phyloP scores from a whole-genome alignment of 2,797 vertebrate genomes.

The Serranus cabrilla region DNA sequence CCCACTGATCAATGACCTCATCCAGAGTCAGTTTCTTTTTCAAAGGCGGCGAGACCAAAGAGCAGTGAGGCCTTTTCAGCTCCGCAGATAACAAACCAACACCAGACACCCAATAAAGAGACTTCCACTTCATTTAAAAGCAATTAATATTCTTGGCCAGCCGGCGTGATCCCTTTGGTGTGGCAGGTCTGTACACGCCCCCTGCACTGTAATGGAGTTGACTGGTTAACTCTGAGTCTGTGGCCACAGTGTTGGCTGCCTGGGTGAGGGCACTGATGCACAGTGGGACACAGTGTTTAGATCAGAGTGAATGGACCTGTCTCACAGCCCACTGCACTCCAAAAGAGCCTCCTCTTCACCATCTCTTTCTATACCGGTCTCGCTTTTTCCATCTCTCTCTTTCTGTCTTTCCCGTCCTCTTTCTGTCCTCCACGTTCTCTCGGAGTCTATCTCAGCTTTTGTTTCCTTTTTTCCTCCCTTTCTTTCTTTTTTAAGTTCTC shows the following conservation, averaged over 20 bases:
- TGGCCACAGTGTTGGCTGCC: slow-evolving; percentile 81
- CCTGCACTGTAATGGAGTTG: slow-evolving; percentile 86
- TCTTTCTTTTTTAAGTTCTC: slow-evolving; percentile 65
- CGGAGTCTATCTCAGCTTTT: slow-evolving; percentile 67
- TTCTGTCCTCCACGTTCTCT: slow-evolving; percentile 70
- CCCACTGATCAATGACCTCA: slow-evolving; percentile 86
- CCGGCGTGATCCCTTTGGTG: slow-evolving; percentile 86
- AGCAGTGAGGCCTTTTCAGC: slow-evolving; percentile 82
- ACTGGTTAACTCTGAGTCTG: slow-evolving; percentile 89
- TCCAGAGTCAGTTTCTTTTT: slow-evolving; percentile 84
- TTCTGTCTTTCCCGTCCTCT: slow-evolving; percentile 60
- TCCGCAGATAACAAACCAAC: slow-evolving; percentile 88
- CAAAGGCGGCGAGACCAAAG: slow-evolving; percentile 88
- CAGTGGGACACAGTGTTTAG: slow-evolving; percentile 85
- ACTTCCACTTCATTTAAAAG: slow-evolving; percentile 91
- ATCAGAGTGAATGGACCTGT: slow-evolving; percentile 84
- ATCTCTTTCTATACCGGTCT: slow-evolving; percentile 64
- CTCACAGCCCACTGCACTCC: slow-evolving; percentile 88
- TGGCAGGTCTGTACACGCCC: slow-evolving; percentile 89
- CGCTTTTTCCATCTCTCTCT: slow-evolving; percentile 68
- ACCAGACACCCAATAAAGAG: slow-evolving; percentile 91
- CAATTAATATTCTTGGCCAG: slow-evolving; percentile 90
- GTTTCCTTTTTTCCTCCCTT: slow-evolving; percentile 57
- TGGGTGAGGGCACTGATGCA: slow-evolving; percentile 87
- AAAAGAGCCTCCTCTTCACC: slow-evolving; percentile 82